Base-by-base conservation (phyloP, 2,113 vertebrate genomes). In the Toxotes chatareus region DNA sequence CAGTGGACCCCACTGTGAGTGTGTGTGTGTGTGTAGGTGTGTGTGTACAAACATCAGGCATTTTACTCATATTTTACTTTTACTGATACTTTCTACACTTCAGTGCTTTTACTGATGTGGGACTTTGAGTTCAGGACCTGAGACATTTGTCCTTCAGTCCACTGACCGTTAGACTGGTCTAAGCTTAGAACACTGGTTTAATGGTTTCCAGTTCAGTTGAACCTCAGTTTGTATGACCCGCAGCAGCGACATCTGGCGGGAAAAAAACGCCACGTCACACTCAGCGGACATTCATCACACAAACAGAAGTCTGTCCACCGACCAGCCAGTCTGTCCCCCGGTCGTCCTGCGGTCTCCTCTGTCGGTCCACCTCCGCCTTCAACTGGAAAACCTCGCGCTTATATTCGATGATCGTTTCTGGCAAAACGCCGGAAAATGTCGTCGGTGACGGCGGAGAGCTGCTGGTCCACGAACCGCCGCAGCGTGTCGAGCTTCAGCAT, bases 381-480 rank as follows among this genome's bases (percentile, higher is more conserved):
- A 57, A 6, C 13, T 27, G 38, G 38, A 13, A 14, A 47, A 77
- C 53, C 3, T 67, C 53, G 27, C 16, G 3, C 11, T 77, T 63
- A 21, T 68, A 68, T 4, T 68, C 64, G 3, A 21, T 5, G 42
- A 77, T 38, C 4, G 9, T 68, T 68, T 13, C 7, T 1, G 5
- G 55, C 53, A 0, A 77, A 59, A 5, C 55, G 32, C 1, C 42
- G 27, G 42, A 77, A 77, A 14, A 77, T 68, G 53, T 77, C 55
- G 31, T 77, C 75, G 13, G 63, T 67, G 5, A 34, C 40, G 0
- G 51, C 42, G 31, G 27, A 4, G 40, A 77, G 55, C 40, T 42
- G 55, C 64, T 51, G 53, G 10, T 68, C 40, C 1, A 68, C 64
- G 2, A 60, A 49, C 40, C 49, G 5, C 40, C 64, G 65, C 42